Percentiles rank a stretch among this genome's conserved stretches.
These are phyloP conservation scores for Drosophila lutescens DNA, from an alignment of 2,888 invertebrate species.

Conservation along the genomic window DNA sequence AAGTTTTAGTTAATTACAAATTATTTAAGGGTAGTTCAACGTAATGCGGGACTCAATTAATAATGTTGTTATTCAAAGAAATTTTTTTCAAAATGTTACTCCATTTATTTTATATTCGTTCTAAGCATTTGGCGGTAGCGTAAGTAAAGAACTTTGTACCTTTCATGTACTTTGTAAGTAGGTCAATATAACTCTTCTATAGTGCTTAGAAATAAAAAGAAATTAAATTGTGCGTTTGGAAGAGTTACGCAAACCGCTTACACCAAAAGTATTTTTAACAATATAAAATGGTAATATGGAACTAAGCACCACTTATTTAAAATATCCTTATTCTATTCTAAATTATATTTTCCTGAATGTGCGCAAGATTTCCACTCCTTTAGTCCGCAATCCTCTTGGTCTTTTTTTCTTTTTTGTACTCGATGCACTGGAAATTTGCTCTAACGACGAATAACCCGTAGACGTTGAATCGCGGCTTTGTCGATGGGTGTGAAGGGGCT, in stretches of 20 bases:
- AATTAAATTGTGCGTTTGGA: too few relatives aligned
- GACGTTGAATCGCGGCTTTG: constrained; percentile 67
- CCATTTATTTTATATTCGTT: too few relatives aligned
- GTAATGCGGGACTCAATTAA: too few relatives aligned
- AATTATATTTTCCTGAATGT: constrained; percentile 57
- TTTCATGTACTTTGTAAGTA: too few relatives aligned
- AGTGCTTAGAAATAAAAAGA: too few relatives aligned
- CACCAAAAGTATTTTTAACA: not conserved
- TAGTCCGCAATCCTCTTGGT: constrained; percentile 48
- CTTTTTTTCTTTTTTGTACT: constrained; percentile 61
- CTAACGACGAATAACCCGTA: constrained; percentile 67
- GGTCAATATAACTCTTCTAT: not conserved
- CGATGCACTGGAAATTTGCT: constrained; percentile 49
- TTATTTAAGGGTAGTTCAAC: too few relatives aligned
- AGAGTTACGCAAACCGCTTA: too few relatives aligned
- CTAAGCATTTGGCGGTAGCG: too few relatives aligned
- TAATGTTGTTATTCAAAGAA: too few relatives aligned
- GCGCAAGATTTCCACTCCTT: constrained; percentile 31
- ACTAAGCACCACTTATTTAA: not conserved
- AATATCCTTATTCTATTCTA: not conserved
- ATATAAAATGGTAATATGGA: not conserved
- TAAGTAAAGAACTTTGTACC: too few relatives aligned
- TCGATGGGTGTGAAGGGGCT: constrained; percentile 68
- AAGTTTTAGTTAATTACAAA: too few relatives aligned
- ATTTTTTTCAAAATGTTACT: too few relatives aligned